phyloP scores from a whole-genome alignment of 2,113 vertebrate species.

The Xiphophorus hellerii region DNA sequence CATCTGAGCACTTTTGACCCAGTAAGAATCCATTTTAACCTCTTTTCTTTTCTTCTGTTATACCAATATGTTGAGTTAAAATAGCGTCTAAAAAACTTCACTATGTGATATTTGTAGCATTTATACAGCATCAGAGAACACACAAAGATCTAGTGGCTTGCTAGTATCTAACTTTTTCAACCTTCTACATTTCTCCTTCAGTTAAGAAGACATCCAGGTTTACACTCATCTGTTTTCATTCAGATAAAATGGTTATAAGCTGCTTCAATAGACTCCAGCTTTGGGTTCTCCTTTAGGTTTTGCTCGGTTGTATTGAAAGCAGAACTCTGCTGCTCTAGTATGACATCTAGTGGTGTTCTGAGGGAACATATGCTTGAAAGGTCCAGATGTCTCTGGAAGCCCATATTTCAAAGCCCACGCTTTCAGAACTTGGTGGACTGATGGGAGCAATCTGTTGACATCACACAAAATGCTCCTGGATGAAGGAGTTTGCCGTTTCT shows the following conservation, averaged over 20 bases:
- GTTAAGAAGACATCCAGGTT: background rate
- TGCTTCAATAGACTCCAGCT: too few species aligned
- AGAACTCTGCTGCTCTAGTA: background rate
- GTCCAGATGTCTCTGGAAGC: too few species aligned
- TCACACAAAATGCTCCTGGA: too few species aligned
- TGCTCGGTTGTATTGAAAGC: background rate
- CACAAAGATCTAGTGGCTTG: background rate
- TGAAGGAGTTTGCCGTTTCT: background rate
- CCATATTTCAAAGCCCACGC: too few species aligned
- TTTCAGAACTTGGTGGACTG: too few species aligned
- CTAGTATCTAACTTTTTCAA: background rate
- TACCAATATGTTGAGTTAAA: background rate
- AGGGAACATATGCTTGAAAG: background rate
- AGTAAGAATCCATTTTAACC: too few species aligned
- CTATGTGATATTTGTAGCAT: too few species aligned
- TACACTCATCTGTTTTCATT: too few species aligned
- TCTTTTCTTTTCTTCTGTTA: background rate
- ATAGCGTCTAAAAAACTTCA: too few species aligned
- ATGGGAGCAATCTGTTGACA: background rate
- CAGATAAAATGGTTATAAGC: too few species aligned
- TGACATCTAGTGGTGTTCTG: background rate
- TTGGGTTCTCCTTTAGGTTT: background rate
- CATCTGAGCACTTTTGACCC: too few species aligned
- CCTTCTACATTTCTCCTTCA: background rate
- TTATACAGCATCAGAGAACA: too few species aligned